phyloP scores from a whole-genome alignment of 2,113 vertebrate species.

The Origma solitaria region DNA sequence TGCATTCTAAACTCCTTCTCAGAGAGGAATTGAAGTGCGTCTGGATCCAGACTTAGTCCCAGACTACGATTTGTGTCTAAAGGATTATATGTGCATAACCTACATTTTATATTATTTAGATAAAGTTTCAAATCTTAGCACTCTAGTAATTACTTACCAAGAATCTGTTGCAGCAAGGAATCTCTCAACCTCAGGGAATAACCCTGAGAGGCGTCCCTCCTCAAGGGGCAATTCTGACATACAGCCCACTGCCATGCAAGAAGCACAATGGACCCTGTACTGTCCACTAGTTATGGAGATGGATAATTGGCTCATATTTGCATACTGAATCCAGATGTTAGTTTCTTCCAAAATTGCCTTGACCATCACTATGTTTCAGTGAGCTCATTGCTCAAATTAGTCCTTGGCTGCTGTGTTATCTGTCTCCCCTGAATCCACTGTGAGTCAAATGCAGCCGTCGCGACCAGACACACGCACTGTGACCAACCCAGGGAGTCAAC shows the following conservation, averaged over 20 bases:
- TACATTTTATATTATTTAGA: not conserved
- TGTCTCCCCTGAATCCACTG: not conserved
- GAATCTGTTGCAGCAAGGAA: not conserved
- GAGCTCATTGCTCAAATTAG: not conserved
- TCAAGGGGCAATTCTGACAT: not conserved
- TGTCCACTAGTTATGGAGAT: not conserved
- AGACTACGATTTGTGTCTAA: not conserved
- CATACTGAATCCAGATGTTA: not conserved
- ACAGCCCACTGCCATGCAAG: not conserved
- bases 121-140: not conserved
- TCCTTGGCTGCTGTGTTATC: not conserved
- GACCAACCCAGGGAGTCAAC: not conserved
- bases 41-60: not conserved
- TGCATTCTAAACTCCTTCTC: not conserved
- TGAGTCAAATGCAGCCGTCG: not conserved
- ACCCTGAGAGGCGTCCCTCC: not conserved
- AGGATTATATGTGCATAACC: not conserved
- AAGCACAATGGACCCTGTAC: not conserved
- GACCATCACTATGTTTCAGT: not conserved
- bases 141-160: not conserved
- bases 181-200: not conserved
- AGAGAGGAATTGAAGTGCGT: not conserved
- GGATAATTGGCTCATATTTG: not conserved
- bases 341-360: not conserved
- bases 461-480: not conserved